Base-by-base conservation (phyloP, 1,140 invertebrate genomes). In the Aphidius ervi region DNA sequence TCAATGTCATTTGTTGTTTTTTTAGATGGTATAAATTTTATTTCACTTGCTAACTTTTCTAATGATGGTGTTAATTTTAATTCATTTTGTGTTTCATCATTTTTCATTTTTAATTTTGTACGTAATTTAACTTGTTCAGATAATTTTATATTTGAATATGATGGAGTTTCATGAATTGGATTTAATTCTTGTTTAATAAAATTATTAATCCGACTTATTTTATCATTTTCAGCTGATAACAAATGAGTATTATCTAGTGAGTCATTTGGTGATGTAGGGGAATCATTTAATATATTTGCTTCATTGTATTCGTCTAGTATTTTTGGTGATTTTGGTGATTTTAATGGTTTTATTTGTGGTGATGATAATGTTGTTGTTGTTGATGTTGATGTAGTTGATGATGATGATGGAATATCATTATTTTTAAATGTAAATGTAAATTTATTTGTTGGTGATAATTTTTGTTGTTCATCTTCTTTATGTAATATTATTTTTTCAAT, bases 281-380 rank as follows among this genome's bases (percentile, higher is more conserved):
- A 31, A 31, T 74, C 71, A 39, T 73, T 75, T 10, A 75, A 48
- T 52, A 75, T 75, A 46, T 75, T 75, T 3, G 73, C 73, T 48
- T 75, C 73, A 48, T 75, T 73, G 46, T 72, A 75, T 53, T 75
- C 73, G 60, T 75, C 73, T 6, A 70, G 61, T 45, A 72, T 61
- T 52, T 75, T 75, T 6, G 73, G 70, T 9, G 71, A 75, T 48
- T 70, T 72, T 37, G 64, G 64, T 20, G 64, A 65, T 52, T 61
- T 63, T n/a, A 58, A 6, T 9, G 50, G 46, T 42, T 65, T 65
- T 9, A 46, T 56, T 46, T 56, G 47, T 23, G 62, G 56, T 9
- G 23, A 31, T 8, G 73, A 68, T 10, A 70, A 72, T 48, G 69
- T 71, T 31, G 63, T 58, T 41, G 64, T 61, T 52, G 57, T 64